Evolutionary conservation across 2,888 invertebrate species (phyloP).

Genomic region (Lasioglossum lativentre): DNA sequence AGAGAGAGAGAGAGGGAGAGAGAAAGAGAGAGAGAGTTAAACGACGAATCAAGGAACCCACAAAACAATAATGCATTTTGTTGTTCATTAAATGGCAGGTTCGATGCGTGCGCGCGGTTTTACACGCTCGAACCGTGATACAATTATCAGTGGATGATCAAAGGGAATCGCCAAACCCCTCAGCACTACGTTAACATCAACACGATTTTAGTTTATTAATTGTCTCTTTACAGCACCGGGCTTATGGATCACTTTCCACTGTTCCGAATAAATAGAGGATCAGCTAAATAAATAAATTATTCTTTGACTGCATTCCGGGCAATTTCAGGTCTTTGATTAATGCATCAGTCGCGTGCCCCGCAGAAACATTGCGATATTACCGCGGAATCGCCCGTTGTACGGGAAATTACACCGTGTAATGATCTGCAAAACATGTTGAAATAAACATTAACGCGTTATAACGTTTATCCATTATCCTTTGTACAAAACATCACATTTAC

Average conservation of each 20-base stretch:
- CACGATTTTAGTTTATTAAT: constrained; percentile 3
- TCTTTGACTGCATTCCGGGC: not conserved
- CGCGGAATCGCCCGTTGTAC: not conserved
- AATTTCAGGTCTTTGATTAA: not conserved
- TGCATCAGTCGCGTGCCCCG: not conserved
- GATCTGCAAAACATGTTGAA: not conserved
- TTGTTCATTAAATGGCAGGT: not conserved
- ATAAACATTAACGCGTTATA: not conserved
- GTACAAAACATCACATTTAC: not conserved
- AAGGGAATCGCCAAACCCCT: not conserved
- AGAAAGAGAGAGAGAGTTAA: not conserved
- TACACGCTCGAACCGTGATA: not conserved
- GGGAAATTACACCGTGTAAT: not conserved
- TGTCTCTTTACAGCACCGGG: not conserved
- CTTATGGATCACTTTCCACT: not conserved
- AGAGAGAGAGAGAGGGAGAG: no score
- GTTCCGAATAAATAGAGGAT: not conserved
- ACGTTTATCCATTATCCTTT: not conserved
- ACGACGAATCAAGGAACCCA: not conserved
- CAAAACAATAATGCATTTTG: not conserved
- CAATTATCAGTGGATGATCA: not conserved
- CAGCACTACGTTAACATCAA: not conserved
- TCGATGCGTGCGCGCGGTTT: not conserved
- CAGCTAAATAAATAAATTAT: not conserved
- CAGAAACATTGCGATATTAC: not conserved